Base-by-base conservation (phyloP, 1,140 invertebrate species). In the Megalopta genalis region DNA sequence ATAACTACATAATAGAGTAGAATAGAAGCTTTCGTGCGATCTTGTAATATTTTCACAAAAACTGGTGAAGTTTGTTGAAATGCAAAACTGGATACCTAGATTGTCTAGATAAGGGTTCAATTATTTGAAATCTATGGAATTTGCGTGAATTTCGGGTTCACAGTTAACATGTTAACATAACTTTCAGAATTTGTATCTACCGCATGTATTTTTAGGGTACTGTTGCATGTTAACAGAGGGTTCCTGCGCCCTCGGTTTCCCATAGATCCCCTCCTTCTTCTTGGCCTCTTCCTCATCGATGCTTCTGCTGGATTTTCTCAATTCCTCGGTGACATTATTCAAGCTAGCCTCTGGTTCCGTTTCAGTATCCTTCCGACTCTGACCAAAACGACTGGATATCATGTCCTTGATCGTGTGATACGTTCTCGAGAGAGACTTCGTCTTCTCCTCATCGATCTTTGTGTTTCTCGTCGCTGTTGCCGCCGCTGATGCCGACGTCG, bases 401-500 rank as follows among this genome's bases (percentile, higher is more conserved):
- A 97, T 97, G 88, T 97, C 96, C 93, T 97, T 97, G 72, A 97
- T 95, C 27, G 96, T 96, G 87, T 97, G 96, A 88, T 97, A 97
- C 0, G 96, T 97, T 90, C 96, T 96, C 59, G 95, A 95, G 63
- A 96, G 93, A 6, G 95, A 94, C 89, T 96, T 96, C 27, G 93
- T 93, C 79, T 94, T 95, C 82, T 95, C 95, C 12, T 95, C 94
- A 39, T 92, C 91, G 25, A 87, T 81, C 65, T 92, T 92, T 52
- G 83, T 67, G 9, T 84, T 78, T 77, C 86, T 89, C 68, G 89
- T 21, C 18, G 49, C 49, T 18, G 18, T 2, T 6, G 49, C 77
- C 23, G 88, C 87, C 12, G 87, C 85, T 77, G 89, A 91, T 12
- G 81, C 82, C 12, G 88, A 87, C 62, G 88, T 82, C 25, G 88